phyloP scores from a whole-genome alignment of 2,888 invertebrate species.

The Sacculina carcini region DNA sequence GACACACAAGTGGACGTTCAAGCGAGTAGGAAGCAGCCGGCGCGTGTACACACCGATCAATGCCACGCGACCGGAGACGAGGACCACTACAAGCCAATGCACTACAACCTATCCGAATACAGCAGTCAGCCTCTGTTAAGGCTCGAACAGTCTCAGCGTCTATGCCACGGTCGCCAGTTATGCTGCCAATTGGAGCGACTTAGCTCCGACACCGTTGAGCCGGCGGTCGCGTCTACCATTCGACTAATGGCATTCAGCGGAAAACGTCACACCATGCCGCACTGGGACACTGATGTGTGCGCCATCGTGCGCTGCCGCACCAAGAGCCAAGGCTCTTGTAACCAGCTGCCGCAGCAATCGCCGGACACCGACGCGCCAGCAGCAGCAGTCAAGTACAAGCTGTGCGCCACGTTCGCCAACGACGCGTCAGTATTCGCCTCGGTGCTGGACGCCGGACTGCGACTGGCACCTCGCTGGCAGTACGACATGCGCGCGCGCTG shows the following conservation, averaged over 20 bases:
- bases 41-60: too few species aligned
- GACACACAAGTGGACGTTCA: neutral
- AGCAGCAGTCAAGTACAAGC: neutral
- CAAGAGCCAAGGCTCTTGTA: neutral
- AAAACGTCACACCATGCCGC: neutral
- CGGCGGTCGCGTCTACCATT: neutral
- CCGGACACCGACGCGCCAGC: neutral
- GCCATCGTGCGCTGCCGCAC: neutral
- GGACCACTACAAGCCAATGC: neutral
- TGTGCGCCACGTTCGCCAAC: neutral
- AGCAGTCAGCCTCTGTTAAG: neutral
- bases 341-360: neutral
- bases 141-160: neutral
- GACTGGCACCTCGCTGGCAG: neutral
- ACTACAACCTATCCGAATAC: neutral
- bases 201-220: neutral
- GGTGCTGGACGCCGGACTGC: neutral
- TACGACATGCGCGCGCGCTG: too few species aligned
- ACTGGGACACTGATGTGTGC: neutral
- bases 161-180: neutral
- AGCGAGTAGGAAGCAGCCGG: neutral
- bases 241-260: neutral
- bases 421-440: neutral
- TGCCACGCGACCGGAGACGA: neutral
- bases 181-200: neutral